Evolutionary conservation across 1,140 invertebrate genomes (phyloP).

Genomic region (Halesus radiatus): DNA sequence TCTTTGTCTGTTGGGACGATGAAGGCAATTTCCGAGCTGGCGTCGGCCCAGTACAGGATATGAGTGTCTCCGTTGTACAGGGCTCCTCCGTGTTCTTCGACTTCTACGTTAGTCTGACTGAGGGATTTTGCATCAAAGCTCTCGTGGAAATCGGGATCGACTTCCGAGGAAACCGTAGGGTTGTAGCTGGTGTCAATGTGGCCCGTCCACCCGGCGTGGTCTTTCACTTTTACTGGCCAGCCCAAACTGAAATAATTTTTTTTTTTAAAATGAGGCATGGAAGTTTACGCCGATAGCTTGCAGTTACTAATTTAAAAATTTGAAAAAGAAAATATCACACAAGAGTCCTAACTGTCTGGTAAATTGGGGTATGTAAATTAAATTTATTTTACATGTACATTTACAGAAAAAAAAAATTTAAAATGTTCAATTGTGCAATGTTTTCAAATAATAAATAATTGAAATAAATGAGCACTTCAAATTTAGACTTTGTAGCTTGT

Average conservation of each 20-base stretch:
- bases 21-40: constrained; percentile 94
- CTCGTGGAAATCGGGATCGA: constrained; percentile 66
- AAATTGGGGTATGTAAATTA: no score
- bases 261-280: background rate
- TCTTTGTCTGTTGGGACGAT: constrained; percentile 86
- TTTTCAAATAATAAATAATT: no score
- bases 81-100: constrained; percentile 72
- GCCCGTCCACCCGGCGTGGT: constrained; percentile 93
- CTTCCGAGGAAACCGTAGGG: constrained; percentile 69
- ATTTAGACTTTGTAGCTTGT: no score
- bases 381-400: no score
- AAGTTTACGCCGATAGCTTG: no score
- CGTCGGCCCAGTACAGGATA: constrained; percentile 97
- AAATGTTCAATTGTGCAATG: no score
- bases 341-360: no score
- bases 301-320: no score
- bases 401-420: no score
- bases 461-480: no score
- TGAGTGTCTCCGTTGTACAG: constrained; percentile 78
- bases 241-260: constrained; percentile 77
- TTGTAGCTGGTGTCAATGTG: constrained; percentile 83
- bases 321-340: no score
- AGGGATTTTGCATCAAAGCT: constrained; percentile 57
- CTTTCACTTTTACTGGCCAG: constrained; percentile 85
- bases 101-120: constrained; percentile 53